Evolutionary conservation across 2,888 invertebrate species (phyloP), one percentile per base, ranked within the genome.

Genomic region (Nymphalis urticae): DNA sequence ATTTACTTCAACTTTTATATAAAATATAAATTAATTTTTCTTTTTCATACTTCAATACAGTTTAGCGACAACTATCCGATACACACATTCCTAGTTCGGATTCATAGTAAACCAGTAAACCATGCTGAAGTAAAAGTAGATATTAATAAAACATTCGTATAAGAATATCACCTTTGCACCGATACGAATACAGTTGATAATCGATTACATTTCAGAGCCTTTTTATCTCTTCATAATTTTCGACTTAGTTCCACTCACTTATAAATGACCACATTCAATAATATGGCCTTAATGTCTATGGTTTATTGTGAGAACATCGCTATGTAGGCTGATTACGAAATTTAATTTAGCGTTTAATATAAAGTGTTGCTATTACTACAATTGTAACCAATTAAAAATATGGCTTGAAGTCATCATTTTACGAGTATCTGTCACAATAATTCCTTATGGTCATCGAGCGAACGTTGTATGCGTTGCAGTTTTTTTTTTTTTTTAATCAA

Each of bases 191-290:
- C 27, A 48, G 63, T 6, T 17, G 24, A 64, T 7, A 64, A 47
- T 66, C 24, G 54, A 5, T 24, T 61, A 32, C 16, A 50, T 19
- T 56, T 36, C 27, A 13, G 4, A 58, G 13, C 13, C 13, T 42
- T 10, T 32, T 59, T 62, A 64, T 63, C 69, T 71, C 70, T 72
- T 74, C 72, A 71, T 75, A 77, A 79, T 80, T 78, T 79, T 80
- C 76, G 68, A 79, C 75, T 83, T 77, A 77, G 82, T 81, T 85
- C 80, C 80, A 82, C 75, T 83, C 81, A 77, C 79, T 84, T 79
- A 79, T 75, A 72, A 75, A 61, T 73, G 75, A 75, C 75, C 74
- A 76, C 75, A 76, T 85, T 75, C 80, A 85, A 86, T 79, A 83
- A 86, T 79, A 69, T 75, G 81, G 75, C 85, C 83, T 82, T 85